These are phyloP conservation scores for Aphidius colemani DNA, from an alignment of 2,888 invertebrate genomes.

Conservation along the genomic window DNA sequence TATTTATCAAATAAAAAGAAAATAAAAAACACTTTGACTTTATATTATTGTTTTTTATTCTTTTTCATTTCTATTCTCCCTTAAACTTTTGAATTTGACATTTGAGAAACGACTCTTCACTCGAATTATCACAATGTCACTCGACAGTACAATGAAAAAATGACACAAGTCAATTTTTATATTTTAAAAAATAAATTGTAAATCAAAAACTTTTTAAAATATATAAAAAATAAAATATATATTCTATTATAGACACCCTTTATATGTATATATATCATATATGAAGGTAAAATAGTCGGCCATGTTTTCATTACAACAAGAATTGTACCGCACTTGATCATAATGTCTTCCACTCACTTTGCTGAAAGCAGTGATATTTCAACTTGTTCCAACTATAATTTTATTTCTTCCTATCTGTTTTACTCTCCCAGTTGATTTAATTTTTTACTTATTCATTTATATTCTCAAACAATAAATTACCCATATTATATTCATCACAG, in stretches of 20 bases:
- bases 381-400: conserved; percentile 30
- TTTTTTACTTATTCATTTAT: neutral
- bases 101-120: conserved; percentile 12
- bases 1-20: neutral
- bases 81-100: conserved; percentile 16
- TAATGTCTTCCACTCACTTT: conserved; percentile 40
- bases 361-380: conserved; percentile 52
- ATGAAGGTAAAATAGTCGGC: conserved; percentile 37
- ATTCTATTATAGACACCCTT: neutral
- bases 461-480: too few relatives aligned
- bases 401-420: neutral
- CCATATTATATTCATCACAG: too few relatives aligned
- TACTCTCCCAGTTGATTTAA: neutral
- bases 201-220: too few relatives aligned
- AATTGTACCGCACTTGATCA: conserved; percentile 56
- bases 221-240: neutral
- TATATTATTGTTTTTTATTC: neutral
- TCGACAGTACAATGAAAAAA: conserved; percentile 11
- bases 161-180: conserved; percentile 6
- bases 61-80: conserved; percentile 7
- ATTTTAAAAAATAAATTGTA: neutral
- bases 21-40: neutral
- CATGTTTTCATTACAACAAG: conserved; percentile 56
- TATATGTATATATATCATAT: neutral
- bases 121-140: conserved; percentile 11